Evolutionary conservation across 2,797 vertebrate genomes (phyloP), one percentile per base, ranked within the genome.

Genomic region (Sus cebifrons): DNA sequence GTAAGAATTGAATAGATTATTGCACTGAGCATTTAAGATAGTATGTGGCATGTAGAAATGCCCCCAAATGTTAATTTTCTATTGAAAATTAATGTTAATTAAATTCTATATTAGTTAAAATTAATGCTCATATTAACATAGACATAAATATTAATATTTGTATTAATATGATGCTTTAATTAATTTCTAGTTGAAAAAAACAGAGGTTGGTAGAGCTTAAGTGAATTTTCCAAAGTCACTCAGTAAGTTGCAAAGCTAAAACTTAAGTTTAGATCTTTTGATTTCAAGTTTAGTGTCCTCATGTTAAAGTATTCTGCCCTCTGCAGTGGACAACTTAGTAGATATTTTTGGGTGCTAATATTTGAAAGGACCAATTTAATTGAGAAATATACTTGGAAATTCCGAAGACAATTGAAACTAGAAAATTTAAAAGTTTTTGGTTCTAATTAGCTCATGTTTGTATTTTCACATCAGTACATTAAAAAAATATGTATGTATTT

Each of bases 331-430:
- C 10, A 36, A 3, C 21, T 86, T 86, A 82, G 36, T 92, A 86
- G 78, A 90, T 40, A 81, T 81, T 87, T 95, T 96, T 67, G 36
- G 3, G 67, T 86, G 36, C 70, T 68, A 32, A n/a, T 70, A 87
- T 13, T 65, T 82, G 29, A 73, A 90, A 93, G 36, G 25, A 23
- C 11, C 17, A 75, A 32, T 49, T 77, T 58, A 56, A 79, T 25
- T 86, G 71, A 83, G 15, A 5, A 71, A 36, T 73, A n/a, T 62
- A 32, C n/a, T 60, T 86, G 10, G 15, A 27, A 36, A 82, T 71
- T 96, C 14, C 73, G 68, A 94, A 65, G 32, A 68, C 23, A 91
- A 29, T 58, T 90, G 40, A 81, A 89, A 81, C 40, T 83, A 23
- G 62, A 91, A 89, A 81, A 81, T 70, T 44, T 58, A 75, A 21